phyloP scores from a whole-genome alignment of 2,797 vertebrate species.

The Hypotaenidia okinawae region DNA sequence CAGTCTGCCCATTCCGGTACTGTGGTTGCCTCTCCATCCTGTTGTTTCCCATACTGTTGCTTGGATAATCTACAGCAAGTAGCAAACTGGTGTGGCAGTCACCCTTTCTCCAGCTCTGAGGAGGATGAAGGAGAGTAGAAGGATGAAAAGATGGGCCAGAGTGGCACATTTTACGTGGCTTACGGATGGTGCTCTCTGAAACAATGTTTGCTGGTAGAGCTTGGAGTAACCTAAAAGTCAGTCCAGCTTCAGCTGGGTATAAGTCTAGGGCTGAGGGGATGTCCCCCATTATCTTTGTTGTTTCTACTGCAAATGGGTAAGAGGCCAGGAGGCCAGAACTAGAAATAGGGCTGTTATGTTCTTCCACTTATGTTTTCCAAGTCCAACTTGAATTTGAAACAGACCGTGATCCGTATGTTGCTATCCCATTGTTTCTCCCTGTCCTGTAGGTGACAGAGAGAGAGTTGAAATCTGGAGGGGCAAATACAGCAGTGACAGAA shows the following conservation, averaged over 20 bases:
- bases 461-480: constrained; percentile 93
- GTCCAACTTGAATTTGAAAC: neutral
- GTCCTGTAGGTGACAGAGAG: constrained; percentile 90
- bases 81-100: neutral
- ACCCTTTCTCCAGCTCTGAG: neutral
- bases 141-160: neutral
- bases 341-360: neutral
- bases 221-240: neutral
- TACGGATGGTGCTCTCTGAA: neutral
- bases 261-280: neutral
- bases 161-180: neutral
- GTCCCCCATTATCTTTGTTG: neutral
- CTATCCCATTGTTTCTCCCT: neutral
- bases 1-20: neutral
- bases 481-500: constrained; percentile 94
- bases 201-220: neutral
- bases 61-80: neutral
- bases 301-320: neutral
- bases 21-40: neutral
- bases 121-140: neutral
- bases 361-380: neutral
- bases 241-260: neutral
- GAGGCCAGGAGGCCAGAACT: neutral
- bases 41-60: neutral
- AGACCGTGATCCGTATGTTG: neutral